A percentile compares a stretch with the other conserved stretches of the same genome.
Evolutionary conservation across 2,888 invertebrate genomes (phyloP).

Genomic region (Melanargia galathea): DNA sequence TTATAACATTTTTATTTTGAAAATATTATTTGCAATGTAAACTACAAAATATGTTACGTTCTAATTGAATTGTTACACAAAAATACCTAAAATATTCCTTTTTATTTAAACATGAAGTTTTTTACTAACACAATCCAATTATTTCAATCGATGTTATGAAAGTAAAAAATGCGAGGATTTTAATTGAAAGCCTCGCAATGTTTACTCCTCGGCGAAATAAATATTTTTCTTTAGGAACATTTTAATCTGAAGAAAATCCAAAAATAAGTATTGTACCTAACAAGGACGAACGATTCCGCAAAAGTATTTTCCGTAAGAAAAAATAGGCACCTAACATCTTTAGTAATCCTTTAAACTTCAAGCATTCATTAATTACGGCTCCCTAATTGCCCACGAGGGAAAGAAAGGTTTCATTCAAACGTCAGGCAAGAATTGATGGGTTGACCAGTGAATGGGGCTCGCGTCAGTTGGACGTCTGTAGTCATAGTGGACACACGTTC

Average conservation of each 20-base stretch:
- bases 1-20: neutral
- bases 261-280: constrained; percentile 9
- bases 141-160: neutral
- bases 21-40: neutral
- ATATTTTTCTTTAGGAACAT: constrained; percentile 5
- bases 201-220: neutral
- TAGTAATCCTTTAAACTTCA: constrained; percentile 31
- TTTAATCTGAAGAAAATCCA: constrained; percentile 3
- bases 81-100: neutral
- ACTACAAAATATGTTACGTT: neutral
- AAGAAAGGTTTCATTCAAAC: constrained; percentile 77
- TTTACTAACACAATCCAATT: neutral
- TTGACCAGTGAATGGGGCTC: constrained; percentile 76
- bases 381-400: constrained; percentile 70
- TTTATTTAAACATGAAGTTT: neutral
- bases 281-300: neutral
- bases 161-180: neutral
- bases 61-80: neutral
- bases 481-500: constrained; percentile 75
- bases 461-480: constrained; percentile 76
- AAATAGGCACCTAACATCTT: constrained; percentile 14
- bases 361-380: constrained; percentile 68
- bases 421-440: constrained; percentile 79
- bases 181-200: constrained; percentile 8
- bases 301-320: constrained; percentile 27